Evolutionary conservation across 2,113 vertebrate species (phyloP).

Genomic region (Gallinago media): DNA sequence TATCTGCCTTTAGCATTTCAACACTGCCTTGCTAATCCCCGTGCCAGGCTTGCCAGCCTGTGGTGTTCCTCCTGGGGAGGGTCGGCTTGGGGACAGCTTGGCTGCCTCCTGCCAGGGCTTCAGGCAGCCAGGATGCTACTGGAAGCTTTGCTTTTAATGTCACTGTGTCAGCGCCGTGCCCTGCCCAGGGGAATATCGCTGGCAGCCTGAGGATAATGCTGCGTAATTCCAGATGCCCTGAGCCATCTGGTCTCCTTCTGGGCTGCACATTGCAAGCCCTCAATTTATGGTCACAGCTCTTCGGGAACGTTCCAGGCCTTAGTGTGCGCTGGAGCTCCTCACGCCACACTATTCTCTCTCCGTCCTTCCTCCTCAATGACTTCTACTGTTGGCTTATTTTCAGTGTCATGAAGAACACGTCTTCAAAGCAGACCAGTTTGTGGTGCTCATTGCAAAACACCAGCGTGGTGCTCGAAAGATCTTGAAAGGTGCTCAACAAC

Average conservation of each 20-base stretch:
- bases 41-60: not conserved
- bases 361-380: not conserved
- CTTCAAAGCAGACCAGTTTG: not conserved
- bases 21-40: not conserved
- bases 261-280: not conserved
- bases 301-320: rapidly evolving
- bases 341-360: not conserved
- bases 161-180: not conserved
- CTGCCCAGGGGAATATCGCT: not conserved
- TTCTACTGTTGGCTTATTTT: not conserved
- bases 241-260: not conserved
- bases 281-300: rapidly evolving
- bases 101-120: not conserved
- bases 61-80: not conserved
- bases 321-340: not conserved
- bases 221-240: not conserved
- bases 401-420: rapidly evolving
- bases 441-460: not conserved
- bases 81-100: not conserved
- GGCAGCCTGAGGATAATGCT: not conserved
- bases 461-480: not conserved
- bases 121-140: not conserved
- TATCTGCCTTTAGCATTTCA: constrained; percentile 19
- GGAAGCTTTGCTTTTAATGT: constrained; percentile 15
- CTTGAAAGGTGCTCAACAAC: not conserved